Base-by-base conservation (phyloP, 2,113 vertebrate species). In the Ophiodon elongatus region DNA sequence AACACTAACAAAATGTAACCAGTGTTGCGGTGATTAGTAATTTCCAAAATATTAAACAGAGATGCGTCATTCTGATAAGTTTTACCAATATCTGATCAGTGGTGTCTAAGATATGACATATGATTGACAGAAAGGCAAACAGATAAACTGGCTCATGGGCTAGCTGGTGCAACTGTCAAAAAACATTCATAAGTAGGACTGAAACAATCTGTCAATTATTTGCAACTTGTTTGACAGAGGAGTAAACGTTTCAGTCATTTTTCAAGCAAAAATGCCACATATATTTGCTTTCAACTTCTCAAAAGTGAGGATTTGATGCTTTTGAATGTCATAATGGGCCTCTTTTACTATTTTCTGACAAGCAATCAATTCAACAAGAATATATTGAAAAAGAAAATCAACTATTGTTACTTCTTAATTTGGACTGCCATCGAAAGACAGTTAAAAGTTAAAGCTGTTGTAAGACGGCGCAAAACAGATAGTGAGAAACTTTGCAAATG, bases 401-500 rank as follows among this genome's bases (percentile, higher is more conserved):
- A 33, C 39, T 63, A 14, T 17, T 57, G 35, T n/a, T 63, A 11
- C 21, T 11, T 21, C 23, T 39, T 5, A 59, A 2, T 50, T 62
- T 4, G n/a, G 50, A 67, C n/a, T 78, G 37, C 14, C 9, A 31
- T n/a, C 39, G 25, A 64, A 29, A 29, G 7, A 29, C 21, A 56
- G 15, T 70, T 52, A 6, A 6, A 60, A 62, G 19, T 14, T 23
- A 3, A 33, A 63, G n/a, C 37, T 27, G 52, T 39, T 45, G 25
- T 1, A 8, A 39, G 31, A 14, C 2, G 27, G 25, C 17, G 1
- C 4, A 4, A 31, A 57, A 39, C 37, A 39, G 37, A 39, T 9
- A 9, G 27, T 13, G 43, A 4, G 33, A 65, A 4, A n/a, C 33
- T 25, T n/a, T 83, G 63, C 59, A 88, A 14, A 85, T 64, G 14